A percentile compares a stretch with the other conserved stretches of the same genome.
Conservation (phyloP, 2,888 invertebrate genomes). For the Microdon myrmicae region DNA sequence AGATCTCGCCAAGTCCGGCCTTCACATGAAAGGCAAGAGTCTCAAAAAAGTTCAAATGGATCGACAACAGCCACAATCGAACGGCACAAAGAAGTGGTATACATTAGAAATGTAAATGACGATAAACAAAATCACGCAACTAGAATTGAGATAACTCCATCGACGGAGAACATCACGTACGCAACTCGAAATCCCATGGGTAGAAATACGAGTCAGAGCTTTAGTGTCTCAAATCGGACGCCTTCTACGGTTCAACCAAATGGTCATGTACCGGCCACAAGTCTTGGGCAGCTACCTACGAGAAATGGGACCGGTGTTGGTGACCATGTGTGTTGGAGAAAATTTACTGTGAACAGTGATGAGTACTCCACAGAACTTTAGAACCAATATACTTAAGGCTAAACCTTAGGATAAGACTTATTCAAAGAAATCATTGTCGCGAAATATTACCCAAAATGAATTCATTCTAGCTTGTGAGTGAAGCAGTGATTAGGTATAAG, state of each 20-base stretch:
- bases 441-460: too few relatives aligned
- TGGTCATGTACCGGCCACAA: constrained; percentile 30
- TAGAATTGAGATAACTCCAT: constrained; percentile 65
- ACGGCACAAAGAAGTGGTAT: constrained; percentile 64
- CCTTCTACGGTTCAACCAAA: constrained; percentile 20
- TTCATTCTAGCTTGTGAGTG: too few relatives aligned
- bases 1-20: constrained; percentile 46
- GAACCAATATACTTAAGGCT: too few relatives aligned
- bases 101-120: constrained; percentile 63
- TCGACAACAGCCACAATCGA: constrained; percentile 52
- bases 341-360: constrained; percentile 65
- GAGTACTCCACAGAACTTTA: constrained; percentile 67
- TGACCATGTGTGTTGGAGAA: constrained; percentile 70
- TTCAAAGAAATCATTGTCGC: too few relatives aligned
- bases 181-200: constrained; percentile 56
- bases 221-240: constrained; percentile 30
- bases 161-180: constrained; percentile 64
- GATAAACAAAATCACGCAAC: constrained; percentile 61
- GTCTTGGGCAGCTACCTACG: constrained; percentile 25
- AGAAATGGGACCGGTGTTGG: constrained; percentile 54
- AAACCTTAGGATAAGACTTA: too few relatives aligned
- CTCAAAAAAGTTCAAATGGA: constrained; percentile 32
- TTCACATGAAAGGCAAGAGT: constrained; percentile 23
- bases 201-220: constrained; percentile 27
- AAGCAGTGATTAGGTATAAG: too few relatives aligned